Conservation (phyloP, 2,888 invertebrate species). For the Dusona sp. region DNA sequence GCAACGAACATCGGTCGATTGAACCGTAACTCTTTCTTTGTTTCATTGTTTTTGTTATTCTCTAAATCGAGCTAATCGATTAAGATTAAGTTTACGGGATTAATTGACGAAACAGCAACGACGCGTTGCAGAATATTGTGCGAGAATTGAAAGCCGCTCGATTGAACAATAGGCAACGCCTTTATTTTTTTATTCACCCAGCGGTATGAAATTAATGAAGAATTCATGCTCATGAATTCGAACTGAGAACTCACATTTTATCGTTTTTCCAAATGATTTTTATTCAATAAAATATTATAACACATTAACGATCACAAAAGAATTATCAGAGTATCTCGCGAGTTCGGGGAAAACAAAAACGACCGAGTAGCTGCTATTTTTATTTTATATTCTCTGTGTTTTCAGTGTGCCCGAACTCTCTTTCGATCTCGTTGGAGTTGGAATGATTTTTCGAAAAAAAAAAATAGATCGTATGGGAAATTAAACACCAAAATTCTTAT, state of each 20-base stretch:
- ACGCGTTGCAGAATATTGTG: neutral
- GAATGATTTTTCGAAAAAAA: constrained; percentile 48
- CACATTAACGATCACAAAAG: constrained; percentile 55
- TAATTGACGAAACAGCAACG: neutral
- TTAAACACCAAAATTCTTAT: constrained; percentile 17
- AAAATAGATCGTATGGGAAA: constrained; percentile 7
- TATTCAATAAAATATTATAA: constrained; percentile 62
- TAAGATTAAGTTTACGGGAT: neutral
- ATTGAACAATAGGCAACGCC: neutral
- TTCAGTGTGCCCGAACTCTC: neutral
- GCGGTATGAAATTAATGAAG: neutral
- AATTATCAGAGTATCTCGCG: constrained; percentile 23
- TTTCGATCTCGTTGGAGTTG: constrained; percentile 17
- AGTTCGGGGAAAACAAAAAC: neutral
- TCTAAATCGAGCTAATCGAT: neutral
- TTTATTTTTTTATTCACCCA: neutral
- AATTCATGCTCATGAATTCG: neutral
- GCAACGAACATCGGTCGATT: neutral
- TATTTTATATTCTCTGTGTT: neutral
- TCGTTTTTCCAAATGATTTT: constrained; percentile 15
- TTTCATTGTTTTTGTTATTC: neutral
- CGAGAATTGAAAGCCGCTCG: neutral
- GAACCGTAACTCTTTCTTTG: neutral
- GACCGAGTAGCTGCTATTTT: constrained; percentile 41
- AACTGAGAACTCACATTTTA: neutral